Base-by-base conservation (phyloP, 2,888 invertebrate species). In the Cephus pygmeus region DNA sequence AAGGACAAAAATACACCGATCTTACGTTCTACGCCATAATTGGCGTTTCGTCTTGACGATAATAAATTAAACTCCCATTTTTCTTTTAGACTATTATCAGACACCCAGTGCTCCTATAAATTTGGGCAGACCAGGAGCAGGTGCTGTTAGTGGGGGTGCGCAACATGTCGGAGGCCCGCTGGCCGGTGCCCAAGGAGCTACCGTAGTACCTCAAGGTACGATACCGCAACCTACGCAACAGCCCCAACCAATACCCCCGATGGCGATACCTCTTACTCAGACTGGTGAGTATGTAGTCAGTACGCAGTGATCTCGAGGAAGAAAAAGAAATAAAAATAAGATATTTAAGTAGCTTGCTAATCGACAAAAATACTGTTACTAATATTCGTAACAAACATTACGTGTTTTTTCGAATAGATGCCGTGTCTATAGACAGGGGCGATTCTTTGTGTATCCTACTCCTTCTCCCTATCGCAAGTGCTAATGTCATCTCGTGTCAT, bases 181-280 rank as follows among this genome's bases (percentile, higher is more conserved):
- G 84, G 83, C 87, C 78, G 86, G 87, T 83, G 87, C 88, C 79
- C 90, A 90, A 87, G 89, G 88, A 85, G 88, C 88, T 81, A 81
- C 89, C 77, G 87, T 90, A 68, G 87, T 90, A 82, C 88, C 88
- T 23, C 90, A 88, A 79, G 87, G 88, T 82, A 82, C 87, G 69
- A 85, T 91, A 76, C 91, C 89, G 79, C 91, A 89, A 81, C 85
- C 89, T 77, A 80, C 90, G 1, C 90, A 88, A 79, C 90, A 88
- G 79, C 84, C 89, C 73, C 90, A 87, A 75, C 82, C 87, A 9
- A 83, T 91, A 82, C 88, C 87, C 74, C 80, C 88, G 73, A 85
- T 89, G 83, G 85, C 86, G 74, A 86, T 90, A 80, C 81, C 89
- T 34, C 83, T 90, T 33, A 81, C 88, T 69, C 89, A 86, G 80